Base-by-base conservation (phyloP, 92 coral and sea anemone species). In the Epizoanthus illoricatus region DNA sequence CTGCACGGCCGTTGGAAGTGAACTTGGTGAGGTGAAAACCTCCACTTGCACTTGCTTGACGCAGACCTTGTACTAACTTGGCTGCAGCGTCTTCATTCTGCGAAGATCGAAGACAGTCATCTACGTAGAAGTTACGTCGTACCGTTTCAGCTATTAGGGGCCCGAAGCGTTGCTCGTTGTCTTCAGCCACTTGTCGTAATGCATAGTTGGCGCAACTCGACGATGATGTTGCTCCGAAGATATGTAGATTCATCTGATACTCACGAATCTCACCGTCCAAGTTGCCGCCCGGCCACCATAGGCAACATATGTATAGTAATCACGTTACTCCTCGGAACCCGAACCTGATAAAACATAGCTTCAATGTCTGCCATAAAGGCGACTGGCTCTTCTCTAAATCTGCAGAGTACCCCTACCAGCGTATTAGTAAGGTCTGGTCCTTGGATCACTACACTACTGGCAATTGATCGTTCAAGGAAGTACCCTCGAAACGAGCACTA, bases 381-480 rank as follows among this genome's bases (percentile, higher is more conserved):
- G 39, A 89, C 81, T 3, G 85, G 89, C 39, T 82, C 90, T 55
- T 78, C 80, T n/a, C 89, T 54, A 66, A 90, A 90, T n/a, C 87
- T 33, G 76, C 18, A 61, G 36, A 90, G 79, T 36, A 88, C 85
- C 17, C 94, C 91, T 5, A 85, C 88, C 0, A 90, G 73, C 23
- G 89, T 85, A 58, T 87, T 90, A 6, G 86, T 87, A 13, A 87
- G 81, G 70, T 90, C 85, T 10, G 94, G 91, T 11, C 94, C 91
- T 71, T 90, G 91, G 11, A 90, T 49, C n/a, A n/a, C n/a, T n/a
- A n/a, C n/a, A n/a, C n/a, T n/a, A n/a, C n/a, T n/a, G n/a, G n/a
- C 23, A 90, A 47, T 40, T 79, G 67, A 65, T 87, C 86, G 74
- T 90, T 87, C 42, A 90, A 81, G 19, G 94, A 87, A 28, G 86